These are phyloP conservation scores for Troides aeacus DNA, from an alignment of 2,888 invertebrate species.

Conservation along the genomic window DNA sequence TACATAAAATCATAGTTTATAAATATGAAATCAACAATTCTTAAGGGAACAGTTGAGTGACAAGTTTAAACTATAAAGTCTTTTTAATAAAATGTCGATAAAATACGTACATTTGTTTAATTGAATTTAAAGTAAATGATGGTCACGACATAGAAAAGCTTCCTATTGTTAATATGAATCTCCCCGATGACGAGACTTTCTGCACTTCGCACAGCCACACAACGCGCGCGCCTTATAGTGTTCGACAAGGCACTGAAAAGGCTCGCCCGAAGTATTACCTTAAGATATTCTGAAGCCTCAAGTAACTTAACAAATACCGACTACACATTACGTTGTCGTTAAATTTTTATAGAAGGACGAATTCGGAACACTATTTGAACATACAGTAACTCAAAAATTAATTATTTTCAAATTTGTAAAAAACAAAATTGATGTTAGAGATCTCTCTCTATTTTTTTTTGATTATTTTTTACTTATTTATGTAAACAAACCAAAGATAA, in stretches of 20 bases:
- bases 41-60: too few species aligned
- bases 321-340: constrained; percentile 4
- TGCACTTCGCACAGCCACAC: not conserved
- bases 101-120: not conserved
- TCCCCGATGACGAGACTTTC: not conserved
- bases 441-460: not conserved
- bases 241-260: constrained; percentile 46
- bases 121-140: not conserved
- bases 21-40: too few species aligned
- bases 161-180: not conserved
- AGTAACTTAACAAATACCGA: constrained; percentile 30
- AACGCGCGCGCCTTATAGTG: constrained; percentile 45
- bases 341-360: constrained; percentile 4
- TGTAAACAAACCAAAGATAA: not conserved
- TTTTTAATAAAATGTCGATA: not conserved
- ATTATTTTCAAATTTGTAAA: not conserved
- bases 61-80: not conserved
- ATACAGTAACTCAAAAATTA: not conserved
- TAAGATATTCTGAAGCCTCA: constrained; percentile 43
- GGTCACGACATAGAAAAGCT: not conserved
- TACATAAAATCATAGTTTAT: too few species aligned
- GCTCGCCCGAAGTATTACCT: constrained; percentile 38
- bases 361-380: not conserved
- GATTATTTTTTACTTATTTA: not conserved
- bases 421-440: too few species aligned